Evolutionary conservation across 2,888 invertebrate species (phyloP), one percentile per base, ranked within the genome.

Genomic region (Plebejus argus): DNA sequence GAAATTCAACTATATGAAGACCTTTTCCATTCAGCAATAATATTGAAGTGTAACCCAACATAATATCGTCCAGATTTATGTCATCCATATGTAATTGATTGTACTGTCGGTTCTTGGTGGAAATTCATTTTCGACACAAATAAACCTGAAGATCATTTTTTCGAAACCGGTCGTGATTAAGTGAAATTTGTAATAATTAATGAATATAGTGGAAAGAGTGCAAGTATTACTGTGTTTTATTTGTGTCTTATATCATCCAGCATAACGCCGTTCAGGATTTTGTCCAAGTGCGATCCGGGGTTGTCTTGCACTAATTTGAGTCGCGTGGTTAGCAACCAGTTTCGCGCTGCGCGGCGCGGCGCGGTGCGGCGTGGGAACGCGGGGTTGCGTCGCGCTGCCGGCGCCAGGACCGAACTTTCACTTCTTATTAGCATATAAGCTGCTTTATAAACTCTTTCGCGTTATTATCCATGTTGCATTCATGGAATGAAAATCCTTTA

Each of bases 331-430:
- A 90, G 90, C 82, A 83, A 93, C 93, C 92, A 89, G 93, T 93
- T 93, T 90, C 83, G 92, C 93, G 90, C 86, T 86, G 87, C 93
- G 93, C 93, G 93, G 93, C 93, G 93, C 93, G 93, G 93, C 15
- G 49, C 49, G 70, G 76, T 23, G 90, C 86, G 86, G 87, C 93
- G 93, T 93, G 93, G 93, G 93, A 93, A 93, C 88, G n/a, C 49
- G 70, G 76, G 70, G 76, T 70, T 70, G 53, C 49, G 72, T 23
- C 23, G 72, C 20, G 23, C 12, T 20, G 66, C 12, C 61, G 76
- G 76, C 76, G 76, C 76, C 76, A 76, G 20, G 23, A 49, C 76
- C 18, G 23, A 18, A 76, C 58, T 76, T 76, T 76, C 76, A 76
- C 76, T 58, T 58, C 23, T 72, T 72, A 72, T 72, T 72, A 66